Evolutionary conservation across 2,888 invertebrate genomes (phyloP), one percentile per base, ranked within the genome.

Genomic region (Lasioglossum villosulum): DNA sequence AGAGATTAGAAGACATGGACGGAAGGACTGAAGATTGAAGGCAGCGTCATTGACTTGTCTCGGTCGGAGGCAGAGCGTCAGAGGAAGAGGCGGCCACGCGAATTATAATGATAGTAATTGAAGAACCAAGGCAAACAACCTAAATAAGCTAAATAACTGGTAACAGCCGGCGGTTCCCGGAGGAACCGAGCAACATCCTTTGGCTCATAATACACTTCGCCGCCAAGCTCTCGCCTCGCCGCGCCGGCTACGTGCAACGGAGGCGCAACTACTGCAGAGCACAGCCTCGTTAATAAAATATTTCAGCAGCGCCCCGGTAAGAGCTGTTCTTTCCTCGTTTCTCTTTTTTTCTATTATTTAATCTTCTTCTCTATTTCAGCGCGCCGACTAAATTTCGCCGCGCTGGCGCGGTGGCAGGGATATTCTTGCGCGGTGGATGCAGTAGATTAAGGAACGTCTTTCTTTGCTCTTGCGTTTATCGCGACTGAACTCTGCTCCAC

Each of bases 281-380:
- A 66, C 52, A 52, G 66, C 1, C 52, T 75, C 59, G 75, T 84
- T 86, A 86, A 88, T 86, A 86, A 86, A 84, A 82, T 83, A 88
- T 86, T 84, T 84, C 82, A 45, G 63, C 72, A 39, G 52, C 70
- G 73, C 56, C 12, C 42, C 59, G 71, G 66, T 68, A 70, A 81
- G 45, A 34, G 63, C 74, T 52, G 48, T 75, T 77, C 77, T 75
- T 73, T 75, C 45, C 72, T 37, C 52, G 48, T 77, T 56, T 66
- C 16, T 30, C 52, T 48, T 75, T 76, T 76, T 48, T 71, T 72
- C 48, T 76, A 83, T 86, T 86, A 81, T 86, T 76, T 79, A 83
- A 86, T 81, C 75, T 42, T 30, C 75, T 76, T 72, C 66, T 37
- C 23, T 59, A 73, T 27, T 59, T 19, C 78, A 63, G 23, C 63